Evolutionary conservation across 2,888 invertebrate species (phyloP).

Genomic region (Troglohyphantes excavatus): DNA sequence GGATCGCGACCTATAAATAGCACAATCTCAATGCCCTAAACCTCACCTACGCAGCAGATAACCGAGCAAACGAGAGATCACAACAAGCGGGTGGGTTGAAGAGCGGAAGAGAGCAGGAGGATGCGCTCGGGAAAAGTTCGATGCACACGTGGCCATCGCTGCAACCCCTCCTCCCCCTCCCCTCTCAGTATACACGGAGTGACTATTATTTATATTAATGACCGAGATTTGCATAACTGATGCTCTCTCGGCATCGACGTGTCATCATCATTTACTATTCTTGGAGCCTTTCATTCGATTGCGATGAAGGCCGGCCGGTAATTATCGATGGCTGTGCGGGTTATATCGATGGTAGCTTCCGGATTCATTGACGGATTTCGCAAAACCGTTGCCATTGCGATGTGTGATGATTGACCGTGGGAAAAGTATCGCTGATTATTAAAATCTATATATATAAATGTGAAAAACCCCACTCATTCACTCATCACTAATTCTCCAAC

Average conservation of each 20-base stretch:
- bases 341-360: conserved; percentile 1
- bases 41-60: conserved; percentile 32
- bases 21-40: background rate
- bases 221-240: conserved; percentile 75
- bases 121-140: conserved; percentile 58
- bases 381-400: too few species aligned
- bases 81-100: background rate
- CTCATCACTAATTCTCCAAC: too few species aligned
- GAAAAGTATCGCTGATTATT: too few species aligned
- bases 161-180: conserved; percentile 2
- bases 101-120: conserved; percentile 32
- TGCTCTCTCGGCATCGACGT: conserved; percentile 54
- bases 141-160: conserved; percentile 10
- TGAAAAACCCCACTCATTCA: too few species aligned
- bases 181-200: conserved; percentile 31
- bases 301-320: conserved; percentile 28
- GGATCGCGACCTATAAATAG: conserved; percentile 58
- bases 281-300: conserved; percentile 58
- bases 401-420: too few species aligned
- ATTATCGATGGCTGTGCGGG: conserved; percentile 33
- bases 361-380: background rate
- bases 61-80: background rate
- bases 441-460: too few species aligned
- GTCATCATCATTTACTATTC: conserved; percentile 78
- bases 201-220: conserved; percentile 79